Evolutionary conservation across 1,140 invertebrate species (phyloP).

Genomic region (Rhizoglyphus robini): DNA sequence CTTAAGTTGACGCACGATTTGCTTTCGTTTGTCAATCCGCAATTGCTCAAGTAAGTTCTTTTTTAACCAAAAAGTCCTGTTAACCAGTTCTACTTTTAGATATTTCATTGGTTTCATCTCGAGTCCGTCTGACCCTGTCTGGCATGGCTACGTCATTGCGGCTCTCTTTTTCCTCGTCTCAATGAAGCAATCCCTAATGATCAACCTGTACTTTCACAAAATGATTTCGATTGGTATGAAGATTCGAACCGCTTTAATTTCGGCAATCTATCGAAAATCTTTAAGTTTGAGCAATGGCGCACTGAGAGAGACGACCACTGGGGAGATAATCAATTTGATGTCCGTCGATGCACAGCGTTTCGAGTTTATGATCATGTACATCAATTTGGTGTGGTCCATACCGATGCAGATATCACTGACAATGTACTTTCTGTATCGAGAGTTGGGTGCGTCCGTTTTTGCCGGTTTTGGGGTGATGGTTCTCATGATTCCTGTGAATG

Average conservation of each 20-base stretch:
- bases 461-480: constrained; percentile 37
- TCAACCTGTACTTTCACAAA: constrained; percentile 75
- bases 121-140: constrained; percentile 43
- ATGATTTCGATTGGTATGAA: constrained; percentile 48
- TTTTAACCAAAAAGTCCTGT: neutral
- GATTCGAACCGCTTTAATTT: constrained; percentile 28
- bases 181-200: constrained; percentile 49
- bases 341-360: constrained; percentile 39
- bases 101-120: constrained; percentile 46
- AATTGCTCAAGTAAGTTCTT: constrained; percentile 37
- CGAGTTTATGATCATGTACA: constrained; percentile 26
- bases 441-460: constrained; percentile 39
- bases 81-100: constrained; percentile 17
- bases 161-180: constrained; percentile 33
- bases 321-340: constrained; percentile 43
- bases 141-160: constrained; percentile 77
- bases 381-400: constrained; percentile 78
- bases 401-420: constrained; percentile 77
- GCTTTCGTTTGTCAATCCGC: constrained; percentile 73
- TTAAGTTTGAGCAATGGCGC: constrained; percentile 30
- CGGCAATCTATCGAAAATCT: constrained; percentile 30
- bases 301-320: constrained; percentile 35
- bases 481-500: constrained; percentile 34
- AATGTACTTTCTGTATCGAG: constrained; percentile 79
- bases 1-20: constrained; percentile 66